A percentile compares a stretch with the other conserved stretches of the same genome.
phyloP scores from a whole-genome alignment of 2,113 vertebrate species.

The Clupea harengus region DNA sequence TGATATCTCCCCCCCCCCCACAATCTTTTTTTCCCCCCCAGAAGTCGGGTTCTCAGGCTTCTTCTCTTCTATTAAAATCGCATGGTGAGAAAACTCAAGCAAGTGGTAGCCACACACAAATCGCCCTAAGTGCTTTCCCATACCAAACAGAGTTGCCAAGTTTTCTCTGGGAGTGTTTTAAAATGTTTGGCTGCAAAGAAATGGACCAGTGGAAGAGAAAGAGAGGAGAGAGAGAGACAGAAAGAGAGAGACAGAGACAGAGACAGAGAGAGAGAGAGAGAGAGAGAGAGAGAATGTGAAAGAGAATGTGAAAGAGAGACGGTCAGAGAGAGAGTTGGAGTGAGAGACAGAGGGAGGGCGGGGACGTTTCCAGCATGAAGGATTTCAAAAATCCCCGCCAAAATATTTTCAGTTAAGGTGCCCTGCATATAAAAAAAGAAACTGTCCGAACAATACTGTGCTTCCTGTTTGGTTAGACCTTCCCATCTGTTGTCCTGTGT shows the following conservation, averaged over 20 bases:
- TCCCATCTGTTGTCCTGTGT: conserved; percentile 22
- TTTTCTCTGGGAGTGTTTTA: conserved; percentile 38
- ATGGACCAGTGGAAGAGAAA: conserved; percentile 5
- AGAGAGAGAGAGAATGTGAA: background rate
- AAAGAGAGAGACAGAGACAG: background rate
- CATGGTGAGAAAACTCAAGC: conserved; percentile 31
- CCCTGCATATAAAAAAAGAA: conserved; percentile 40
- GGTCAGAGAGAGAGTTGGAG: background rate
- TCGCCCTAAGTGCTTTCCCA: conserved; percentile 52
- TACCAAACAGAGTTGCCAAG: conserved; percentile 47
- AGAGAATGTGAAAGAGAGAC: background rate
- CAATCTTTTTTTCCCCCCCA: background rate
- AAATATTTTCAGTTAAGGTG: conserved; percentile 49
- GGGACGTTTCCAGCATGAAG: conserved; percentile 26
- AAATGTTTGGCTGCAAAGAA: conserved; percentile 32
- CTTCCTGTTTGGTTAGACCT: conserved; percentile 51
- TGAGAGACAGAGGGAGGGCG: conserved; percentile 36
- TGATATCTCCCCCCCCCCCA: background rate
- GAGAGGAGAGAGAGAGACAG: background rate
- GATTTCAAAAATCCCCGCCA: conserved; percentile 68
- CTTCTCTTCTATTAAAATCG: conserved; percentile 32
- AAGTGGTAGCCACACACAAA: conserved; percentile 39
- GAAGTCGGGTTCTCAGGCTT: conserved; percentile 25
- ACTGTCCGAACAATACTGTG: conserved; percentile 35
- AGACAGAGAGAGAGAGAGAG: background rate